A percentile compares a stretch with the other conserved stretches of the same genome.
Conservation (phyloP, 1,140 invertebrate species). For the Archivesica marissinica region DNA sequence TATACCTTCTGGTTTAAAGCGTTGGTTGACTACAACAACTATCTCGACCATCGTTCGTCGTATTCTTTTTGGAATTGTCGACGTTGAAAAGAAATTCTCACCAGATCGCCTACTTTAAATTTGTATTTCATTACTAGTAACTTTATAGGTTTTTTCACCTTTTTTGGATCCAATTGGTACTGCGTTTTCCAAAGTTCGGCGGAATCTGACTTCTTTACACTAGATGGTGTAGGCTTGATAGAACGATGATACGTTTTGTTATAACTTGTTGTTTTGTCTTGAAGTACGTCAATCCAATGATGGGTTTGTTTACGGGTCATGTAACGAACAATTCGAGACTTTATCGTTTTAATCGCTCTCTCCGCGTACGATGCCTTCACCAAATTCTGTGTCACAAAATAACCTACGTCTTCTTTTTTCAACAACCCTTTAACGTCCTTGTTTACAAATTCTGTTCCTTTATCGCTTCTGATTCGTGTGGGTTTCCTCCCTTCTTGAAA, state of each 20-base stretch:
- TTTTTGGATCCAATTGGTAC: not conserved
- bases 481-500: conserved; percentile 15
- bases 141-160: not conserved
- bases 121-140: not conserved
- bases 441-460: conserved; percentile 30
- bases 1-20: conserved; percentile 12
- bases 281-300: conserved; percentile 7
- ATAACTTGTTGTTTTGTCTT: conserved; percentile 18
- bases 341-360: conserved; percentile 24
- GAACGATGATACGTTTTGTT: conserved; percentile 27
- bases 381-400: conserved; percentile 10
- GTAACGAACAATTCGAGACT: not conserved
- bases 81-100: conserved; percentile 16
- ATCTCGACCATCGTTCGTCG: conserved; percentile 48
- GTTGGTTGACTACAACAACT: conserved; percentile 40
- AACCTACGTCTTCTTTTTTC: not conserved
- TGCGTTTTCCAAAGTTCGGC: not conserved
- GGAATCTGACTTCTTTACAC: not conserved
- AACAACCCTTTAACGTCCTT: conserved; percentile 7
- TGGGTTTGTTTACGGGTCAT: conserved; percentile 12
- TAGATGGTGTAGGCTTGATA: not conserved
- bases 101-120: conserved; percentile 51
- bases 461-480: not conserved
- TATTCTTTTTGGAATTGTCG: conserved; percentile 56
- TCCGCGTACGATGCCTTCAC: conserved; percentile 30